phyloP scores from a whole-genome alignment of 2,888 invertebrate genomes.

The Neocrepidodera transversa region DNA sequence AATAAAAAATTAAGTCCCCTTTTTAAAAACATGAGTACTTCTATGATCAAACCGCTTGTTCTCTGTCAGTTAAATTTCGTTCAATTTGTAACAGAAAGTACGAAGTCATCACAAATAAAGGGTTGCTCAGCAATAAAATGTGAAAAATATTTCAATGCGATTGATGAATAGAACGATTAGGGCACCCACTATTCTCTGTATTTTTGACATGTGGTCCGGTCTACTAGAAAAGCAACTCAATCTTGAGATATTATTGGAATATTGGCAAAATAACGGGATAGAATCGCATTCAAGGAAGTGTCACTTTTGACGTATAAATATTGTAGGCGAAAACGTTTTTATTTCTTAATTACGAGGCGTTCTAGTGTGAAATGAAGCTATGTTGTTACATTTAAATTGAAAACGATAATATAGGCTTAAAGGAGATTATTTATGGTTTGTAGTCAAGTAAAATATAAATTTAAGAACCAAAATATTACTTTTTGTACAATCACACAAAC shows the following conservation, averaged over 20 bases:
- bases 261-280: constrained; percentile 25
- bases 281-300: constrained; percentile 26
- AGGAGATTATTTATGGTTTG: neutral
- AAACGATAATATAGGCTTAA: neutral
- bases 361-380: constrained; percentile 15
- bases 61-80: neutral
- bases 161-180: constrained; percentile 44
- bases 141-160: constrained; percentile 28
- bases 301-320: constrained; percentile 16
- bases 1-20: too few species aligned
- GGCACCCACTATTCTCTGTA: constrained; percentile 37
- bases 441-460: constrained; percentile 1
- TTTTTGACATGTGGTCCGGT: constrained; percentile 41
- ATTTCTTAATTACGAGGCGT: constrained; percentile 9
- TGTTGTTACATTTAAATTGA: constrained; percentile 2
- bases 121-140: constrained; percentile 30
- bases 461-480: neutral
- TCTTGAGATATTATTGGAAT: constrained; percentile 21
- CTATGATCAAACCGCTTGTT: neutral
- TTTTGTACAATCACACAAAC: neutral
- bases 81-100: constrained; percentile 20
- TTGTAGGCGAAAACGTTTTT: neutral
- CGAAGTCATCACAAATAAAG: constrained; percentile 39
- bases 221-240: constrained; percentile 21
- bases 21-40: neutral